Conservation (phyloP, 2,797 vertebrate species). For the Bradypodion pumilum region DNA sequence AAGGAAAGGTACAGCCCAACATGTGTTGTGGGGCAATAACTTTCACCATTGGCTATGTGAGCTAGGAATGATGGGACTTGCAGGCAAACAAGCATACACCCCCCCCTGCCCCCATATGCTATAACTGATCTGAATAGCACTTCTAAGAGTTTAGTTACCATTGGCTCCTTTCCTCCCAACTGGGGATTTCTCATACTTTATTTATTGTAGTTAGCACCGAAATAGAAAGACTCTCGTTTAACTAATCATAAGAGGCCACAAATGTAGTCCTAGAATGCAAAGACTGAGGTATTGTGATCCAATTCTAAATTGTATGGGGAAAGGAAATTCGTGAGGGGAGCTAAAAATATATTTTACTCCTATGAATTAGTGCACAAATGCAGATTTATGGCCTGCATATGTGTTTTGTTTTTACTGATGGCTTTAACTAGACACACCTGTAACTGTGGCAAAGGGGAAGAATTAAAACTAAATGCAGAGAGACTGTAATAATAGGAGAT, state of each 20-base stretch:
- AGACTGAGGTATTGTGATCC: constrained; percentile 23
- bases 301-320: constrained; percentile 51
- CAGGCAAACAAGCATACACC: not conserved
- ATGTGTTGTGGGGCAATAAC: not conserved
- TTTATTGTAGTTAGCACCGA: constrained; percentile 52
- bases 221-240: constrained; percentile 44
- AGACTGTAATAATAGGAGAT: constrained; percentile 63
- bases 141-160: constrained; percentile 34
- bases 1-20: not conserved
- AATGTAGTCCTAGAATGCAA: constrained; percentile 55
- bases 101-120: not conserved
- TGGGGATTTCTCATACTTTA: constrained; percentile 47
- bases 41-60: not conserved
- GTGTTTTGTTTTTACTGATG: constrained; percentile 77
- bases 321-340: constrained; percentile 72
- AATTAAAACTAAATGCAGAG: constrained; percentile 67
- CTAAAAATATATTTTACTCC: constrained; percentile 72
- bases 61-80: not conserved
- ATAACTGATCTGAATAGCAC: constrained; percentile 17
- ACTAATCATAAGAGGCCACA: constrained; percentile 53
- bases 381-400: constrained; percentile 74
- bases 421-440: constrained; percentile 78
- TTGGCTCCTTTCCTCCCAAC: not conserved
- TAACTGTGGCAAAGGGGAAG: constrained; percentile 70
- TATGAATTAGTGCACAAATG: constrained; percentile 73